Percentiles rank a stretch among this genome's conserved stretches.
Conservation (phyloP, 2,888 invertebrate species). For the Erebia aethiops region DNA sequence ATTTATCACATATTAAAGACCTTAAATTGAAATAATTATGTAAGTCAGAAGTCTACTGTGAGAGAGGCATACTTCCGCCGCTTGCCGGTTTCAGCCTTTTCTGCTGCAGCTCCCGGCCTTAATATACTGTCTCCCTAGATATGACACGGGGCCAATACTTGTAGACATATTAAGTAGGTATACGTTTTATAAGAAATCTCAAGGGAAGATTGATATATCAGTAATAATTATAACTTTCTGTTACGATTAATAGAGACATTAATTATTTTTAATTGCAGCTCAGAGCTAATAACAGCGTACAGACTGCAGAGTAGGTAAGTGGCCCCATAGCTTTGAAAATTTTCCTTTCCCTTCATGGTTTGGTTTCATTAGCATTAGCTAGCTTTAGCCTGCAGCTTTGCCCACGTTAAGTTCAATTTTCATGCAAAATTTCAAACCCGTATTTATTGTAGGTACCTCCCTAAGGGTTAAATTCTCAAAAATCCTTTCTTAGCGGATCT, state of each 20-base stretch:
- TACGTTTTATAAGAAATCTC: neutral
- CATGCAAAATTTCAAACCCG: too few relatives aligned
- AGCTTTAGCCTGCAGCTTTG: neutral
- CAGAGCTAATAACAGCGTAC: conserved; percentile 2
- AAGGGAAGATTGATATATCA: conserved; percentile 14
- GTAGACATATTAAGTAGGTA: neutral
- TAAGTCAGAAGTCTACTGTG: too few relatives aligned
- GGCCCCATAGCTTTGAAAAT: neutral
- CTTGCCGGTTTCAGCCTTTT: too few relatives aligned
- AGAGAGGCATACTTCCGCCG: too few relatives aligned
- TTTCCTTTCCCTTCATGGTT: neutral
- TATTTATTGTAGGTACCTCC: too few relatives aligned
- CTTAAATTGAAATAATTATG: too few relatives aligned
- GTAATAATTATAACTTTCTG: conserved; percentile 11
- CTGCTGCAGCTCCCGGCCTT: too few relatives aligned
- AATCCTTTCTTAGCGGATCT: too few relatives aligned
- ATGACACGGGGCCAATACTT: too few relatives aligned
- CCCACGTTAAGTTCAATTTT: neutral
- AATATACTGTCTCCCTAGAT: too few relatives aligned
- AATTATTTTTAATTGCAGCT: conserved; percentile 16
- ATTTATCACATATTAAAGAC: too few relatives aligned
- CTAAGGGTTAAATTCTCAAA: too few relatives aligned
- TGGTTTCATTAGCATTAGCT: neutral
- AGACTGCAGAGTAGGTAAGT: neutral
- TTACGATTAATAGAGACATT: conserved; percentile 16